These are phyloP conservation scores for Clangula hyemalis DNA, from an alignment of 2,797 vertebrate genomes.

Conservation along the genomic window DNA sequence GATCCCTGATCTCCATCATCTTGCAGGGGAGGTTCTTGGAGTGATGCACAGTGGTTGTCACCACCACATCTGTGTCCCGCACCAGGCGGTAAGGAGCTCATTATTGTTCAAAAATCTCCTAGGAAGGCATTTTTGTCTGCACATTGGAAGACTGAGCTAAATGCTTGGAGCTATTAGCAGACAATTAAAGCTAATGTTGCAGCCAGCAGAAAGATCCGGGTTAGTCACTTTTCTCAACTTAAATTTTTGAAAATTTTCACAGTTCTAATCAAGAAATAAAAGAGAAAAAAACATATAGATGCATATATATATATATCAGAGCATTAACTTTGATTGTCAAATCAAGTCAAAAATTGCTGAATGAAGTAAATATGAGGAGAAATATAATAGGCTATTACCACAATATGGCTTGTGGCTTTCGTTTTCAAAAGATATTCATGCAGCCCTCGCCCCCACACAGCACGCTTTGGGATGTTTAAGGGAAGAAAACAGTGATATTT, in stretches of 20 bases:
- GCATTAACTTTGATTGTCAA: constrained; percentile 60
- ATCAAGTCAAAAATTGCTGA: constrained; percentile 22
- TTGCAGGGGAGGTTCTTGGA: background rate
- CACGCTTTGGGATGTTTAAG: background rate
- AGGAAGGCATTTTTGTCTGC: background rate
- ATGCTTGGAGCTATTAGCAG: constrained; percentile 6
- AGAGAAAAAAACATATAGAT: background rate
- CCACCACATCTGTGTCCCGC: fast-evolving
- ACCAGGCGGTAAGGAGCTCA: fast-evolving
- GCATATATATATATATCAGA: background rate
- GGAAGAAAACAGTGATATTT: background rate
- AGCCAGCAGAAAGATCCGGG: constrained; percentile 14
- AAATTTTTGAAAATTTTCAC: background rate
- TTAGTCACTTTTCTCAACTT: constrained; percentile 2
- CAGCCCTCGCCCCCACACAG: background rate
- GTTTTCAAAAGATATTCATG: background rate
- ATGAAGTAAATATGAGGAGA: constrained; percentile 21
- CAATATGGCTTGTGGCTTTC: background rate
- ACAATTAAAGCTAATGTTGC: constrained; percentile 50
- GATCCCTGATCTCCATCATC: background rate
- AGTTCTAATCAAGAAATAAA: constrained; percentile 44
- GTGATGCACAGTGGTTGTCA: background rate
- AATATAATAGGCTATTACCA: constrained; percentile 6
- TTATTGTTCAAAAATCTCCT: background rate
- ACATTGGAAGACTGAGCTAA: background rate